A percentile compares a stretch with the other conserved stretches of the same genome.
These are phyloP conservation scores for Pherbina coryleti DNA, from an alignment of 2,888 invertebrate genomes.

Conservation along the genomic window DNA sequence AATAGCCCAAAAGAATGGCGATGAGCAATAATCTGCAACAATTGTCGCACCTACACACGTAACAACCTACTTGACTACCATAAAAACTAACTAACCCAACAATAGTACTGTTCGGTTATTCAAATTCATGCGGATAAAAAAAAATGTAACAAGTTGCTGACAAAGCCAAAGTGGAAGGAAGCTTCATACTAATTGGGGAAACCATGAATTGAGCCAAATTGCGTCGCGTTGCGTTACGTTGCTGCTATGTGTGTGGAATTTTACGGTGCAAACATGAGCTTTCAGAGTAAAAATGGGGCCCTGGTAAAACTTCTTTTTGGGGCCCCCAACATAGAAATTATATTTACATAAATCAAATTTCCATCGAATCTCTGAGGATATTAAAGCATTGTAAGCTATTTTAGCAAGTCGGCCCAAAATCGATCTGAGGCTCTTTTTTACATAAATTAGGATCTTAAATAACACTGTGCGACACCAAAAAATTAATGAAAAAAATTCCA, in stretches of 20 bases:
- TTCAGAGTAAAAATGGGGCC: too few species aligned
- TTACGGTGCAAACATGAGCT: too few species aligned
- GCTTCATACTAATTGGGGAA: slow-evolving; percentile 15
- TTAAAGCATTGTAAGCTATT: too few species aligned
- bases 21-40: not conserved
- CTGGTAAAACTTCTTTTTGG: too few species aligned
- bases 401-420: too few species aligned
- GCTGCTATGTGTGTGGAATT: not conserved
- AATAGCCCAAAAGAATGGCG: not conserved
- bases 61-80: not conserved
- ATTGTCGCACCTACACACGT: not conserved
- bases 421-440: too few species aligned
- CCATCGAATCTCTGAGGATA: too few species aligned
- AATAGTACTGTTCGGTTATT: not conserved
- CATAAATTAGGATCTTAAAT: too few species aligned
- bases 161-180: not conserved
- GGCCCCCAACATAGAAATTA: too few species aligned
- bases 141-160: not conserved
- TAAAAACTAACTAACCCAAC: not conserved
- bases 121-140: not conserved
- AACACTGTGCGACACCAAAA: too few species aligned
- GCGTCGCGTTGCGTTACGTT: not conserved
- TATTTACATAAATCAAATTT: too few species aligned
- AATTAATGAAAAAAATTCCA: too few species aligned
- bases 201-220: slow-evolving; percentile 9